phyloP scores from a whole-genome alignment of 2,113 vertebrate species.

The Dissostichus mawsoni region DNA sequence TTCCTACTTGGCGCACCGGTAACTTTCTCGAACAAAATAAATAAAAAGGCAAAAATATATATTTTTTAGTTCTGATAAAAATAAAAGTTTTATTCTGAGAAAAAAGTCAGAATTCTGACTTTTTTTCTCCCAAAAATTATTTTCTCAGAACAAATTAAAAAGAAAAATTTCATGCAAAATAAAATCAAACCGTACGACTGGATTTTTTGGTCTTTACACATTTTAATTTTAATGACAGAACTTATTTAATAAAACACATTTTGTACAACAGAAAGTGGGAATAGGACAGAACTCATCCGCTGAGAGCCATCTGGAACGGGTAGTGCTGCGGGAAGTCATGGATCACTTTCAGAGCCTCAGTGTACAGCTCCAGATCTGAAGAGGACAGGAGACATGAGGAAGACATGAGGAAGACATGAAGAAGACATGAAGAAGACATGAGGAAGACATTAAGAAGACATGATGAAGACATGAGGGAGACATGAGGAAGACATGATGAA shows the following conservation, averaged over 20 bases:
- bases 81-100: no score
- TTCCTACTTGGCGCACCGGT: no score
- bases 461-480: not conserved
- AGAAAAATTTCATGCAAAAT: not conserved
- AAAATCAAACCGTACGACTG: not conserved
- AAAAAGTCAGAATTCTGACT: no score
- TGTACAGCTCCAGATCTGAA: conserved; percentile 93
- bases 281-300: conserved; percentile 72
- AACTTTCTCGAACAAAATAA: no score
- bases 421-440: no score
- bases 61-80: no score
- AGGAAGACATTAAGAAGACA: no score
- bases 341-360: conserved; percentile 92
- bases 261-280: not conserved
- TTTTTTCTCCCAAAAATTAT: no score
- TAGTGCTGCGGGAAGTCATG: conserved; percentile 93
- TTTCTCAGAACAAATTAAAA: no score
- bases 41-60: no score
- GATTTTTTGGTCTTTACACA: not conserved
- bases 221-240: conserved; percentile 34
- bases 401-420: no score
- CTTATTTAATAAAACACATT: not conserved
- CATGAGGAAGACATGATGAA: no score
- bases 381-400: not conserved
- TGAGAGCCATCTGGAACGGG: conserved; percentile 82